phyloP scores from a whole-genome alignment of 2,888 invertebrate species.

The Caenorhabditis uteleia region DNA sequence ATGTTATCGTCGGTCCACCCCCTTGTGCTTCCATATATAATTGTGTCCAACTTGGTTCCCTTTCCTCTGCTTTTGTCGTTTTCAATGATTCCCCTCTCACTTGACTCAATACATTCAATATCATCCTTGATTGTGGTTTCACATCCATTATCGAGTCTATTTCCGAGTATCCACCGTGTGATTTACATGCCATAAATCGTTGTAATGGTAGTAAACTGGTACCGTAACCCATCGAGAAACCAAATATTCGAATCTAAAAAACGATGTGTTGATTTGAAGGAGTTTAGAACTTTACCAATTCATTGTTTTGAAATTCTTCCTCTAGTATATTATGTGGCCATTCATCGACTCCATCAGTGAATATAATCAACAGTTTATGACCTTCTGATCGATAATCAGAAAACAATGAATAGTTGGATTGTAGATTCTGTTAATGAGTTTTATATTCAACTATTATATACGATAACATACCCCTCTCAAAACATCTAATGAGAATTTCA shows the following conservation, averaged over 20 bases:
- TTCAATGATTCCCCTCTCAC: slow-evolving; percentile 29
- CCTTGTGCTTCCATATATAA: slow-evolving; percentile 67
- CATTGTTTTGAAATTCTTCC: slow-evolving; percentile 58
- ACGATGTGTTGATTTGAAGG: neutral
- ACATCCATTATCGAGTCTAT: slow-evolving; percentile 67
- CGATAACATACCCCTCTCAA: slow-evolving; percentile 37
- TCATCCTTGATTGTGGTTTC: slow-evolving; percentile 56
- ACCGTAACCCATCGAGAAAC: slow-evolving; percentile 65
- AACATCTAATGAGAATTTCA: slow-evolving; percentile 52
- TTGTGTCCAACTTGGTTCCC: slow-evolving; percentile 57
- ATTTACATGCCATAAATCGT: slow-evolving; percentile 56
- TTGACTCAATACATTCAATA: slow-evolving; percentile 51
- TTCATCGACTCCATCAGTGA: slow-evolving; percentile 75
- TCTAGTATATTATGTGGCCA: slow-evolving; percentile 72
- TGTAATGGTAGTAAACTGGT: slow-evolving; percentile 59
- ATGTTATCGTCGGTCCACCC: slow-evolving; percentile 55
- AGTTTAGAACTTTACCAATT: slow-evolving; percentile 21
- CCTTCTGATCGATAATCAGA: slow-evolving; percentile 70
- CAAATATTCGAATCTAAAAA: slow-evolving; percentile 61
- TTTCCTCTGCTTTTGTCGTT: slow-evolving; percentile 32
- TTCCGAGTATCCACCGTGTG: slow-evolving; percentile 40
- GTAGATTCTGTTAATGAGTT: slow-evolving; percentile 36
- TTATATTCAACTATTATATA: neutral
- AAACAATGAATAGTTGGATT: slow-evolving; percentile 42
- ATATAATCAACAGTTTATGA: slow-evolving; percentile 74